phyloP scores from a whole-genome alignment of 1,140 invertebrate species.

The Anastatus disparis region DNA sequence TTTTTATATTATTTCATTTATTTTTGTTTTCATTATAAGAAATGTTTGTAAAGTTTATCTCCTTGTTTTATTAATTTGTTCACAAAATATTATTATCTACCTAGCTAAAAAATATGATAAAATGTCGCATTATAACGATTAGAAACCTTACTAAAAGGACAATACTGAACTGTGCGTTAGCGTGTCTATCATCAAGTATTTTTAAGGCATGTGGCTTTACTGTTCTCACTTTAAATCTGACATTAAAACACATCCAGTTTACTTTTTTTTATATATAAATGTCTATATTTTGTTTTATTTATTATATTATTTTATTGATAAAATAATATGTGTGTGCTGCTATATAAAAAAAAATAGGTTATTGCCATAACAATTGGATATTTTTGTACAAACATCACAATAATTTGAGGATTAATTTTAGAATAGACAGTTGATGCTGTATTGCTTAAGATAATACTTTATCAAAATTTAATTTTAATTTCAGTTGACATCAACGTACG shows the following conservation, averaged over 20 bases:
- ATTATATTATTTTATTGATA: too few species aligned
- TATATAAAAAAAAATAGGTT: too few species aligned
- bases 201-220: constrained; percentile 39
- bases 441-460: background rate
- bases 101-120: constrained; percentile 3
- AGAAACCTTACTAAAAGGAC: constrained; percentile 20
- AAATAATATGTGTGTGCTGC: constrained; percentile 18
- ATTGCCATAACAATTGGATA: background rate
- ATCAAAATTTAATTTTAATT: too few species aligned
- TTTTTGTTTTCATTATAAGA: constrained; percentile 3
- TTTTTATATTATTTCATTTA: background rate
- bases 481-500: too few species aligned
- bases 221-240: constrained; percentile 6
- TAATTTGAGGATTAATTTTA: background rate
- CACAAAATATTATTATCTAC: constrained; percentile 15
- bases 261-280: background rate
- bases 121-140: constrained; percentile 4
- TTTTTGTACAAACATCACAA: background rate
- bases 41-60: constrained; percentile 4
- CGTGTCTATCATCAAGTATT: constrained; percentile 18
- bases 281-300: background rate
- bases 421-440: background rate
- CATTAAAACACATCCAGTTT: constrained; percentile 14
- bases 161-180: constrained; percentile 28
- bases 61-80: background rate